Evolutionary conservation across 2,113 vertebrate species (phyloP).

Genomic region (Neodontobutis hainanensis): DNA sequence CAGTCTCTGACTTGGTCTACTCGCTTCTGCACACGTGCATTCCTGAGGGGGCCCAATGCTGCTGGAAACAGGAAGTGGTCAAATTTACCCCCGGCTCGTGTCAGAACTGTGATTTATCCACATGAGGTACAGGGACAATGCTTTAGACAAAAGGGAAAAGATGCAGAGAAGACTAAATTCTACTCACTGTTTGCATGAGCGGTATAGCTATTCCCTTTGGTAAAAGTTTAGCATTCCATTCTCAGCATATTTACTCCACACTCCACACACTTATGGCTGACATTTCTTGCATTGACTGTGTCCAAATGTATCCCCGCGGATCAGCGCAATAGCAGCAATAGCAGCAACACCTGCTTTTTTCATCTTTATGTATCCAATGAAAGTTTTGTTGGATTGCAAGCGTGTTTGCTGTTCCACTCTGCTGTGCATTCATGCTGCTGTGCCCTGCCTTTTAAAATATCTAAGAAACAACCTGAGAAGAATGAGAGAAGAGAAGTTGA

Average conservation of each 20-base stretch:
- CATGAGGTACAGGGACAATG: slow-evolving; percentile 65
- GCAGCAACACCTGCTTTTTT: slow-evolving; percentile 61
- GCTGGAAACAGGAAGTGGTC: slow-evolving; percentile 77
- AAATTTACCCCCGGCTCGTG: slow-evolving; percentile 71
- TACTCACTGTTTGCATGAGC: slow-evolving; percentile 21
- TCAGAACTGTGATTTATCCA: slow-evolving; percentile 69
- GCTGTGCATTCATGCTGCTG: neutral
- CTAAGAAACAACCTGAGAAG: slow-evolving; percentile 2
- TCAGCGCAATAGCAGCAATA: slow-evolving; percentile 46
- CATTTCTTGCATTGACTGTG: slow-evolving; percentile 55
- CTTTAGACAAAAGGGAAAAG: slow-evolving; percentile 67
- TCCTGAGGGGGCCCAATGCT: slow-evolving; percentile 75
- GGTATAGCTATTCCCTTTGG: slow-evolving; percentile 18
- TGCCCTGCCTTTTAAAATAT: slow-evolving; percentile 12
- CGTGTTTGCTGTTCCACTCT: slow-evolving; percentile 24
- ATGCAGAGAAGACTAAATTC: slow-evolving; percentile 28
- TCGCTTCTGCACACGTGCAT: slow-evolving; percentile 67
- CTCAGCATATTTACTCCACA: slow-evolving; percentile 56
- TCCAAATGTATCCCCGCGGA: slow-evolving; percentile 45
- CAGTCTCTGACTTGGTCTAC: slow-evolving; percentile 66
- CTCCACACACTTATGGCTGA: slow-evolving; percentile 33
- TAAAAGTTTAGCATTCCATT: slow-evolving; percentile 57
- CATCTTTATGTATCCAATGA: slow-evolving; percentile 29
- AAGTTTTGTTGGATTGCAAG: slow-evolving; percentile 15
- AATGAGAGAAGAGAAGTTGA: neutral